Evolutionary conservation across 2,888 invertebrate species (phyloP).

Genomic region (Trachelus iudaicus): DNA sequence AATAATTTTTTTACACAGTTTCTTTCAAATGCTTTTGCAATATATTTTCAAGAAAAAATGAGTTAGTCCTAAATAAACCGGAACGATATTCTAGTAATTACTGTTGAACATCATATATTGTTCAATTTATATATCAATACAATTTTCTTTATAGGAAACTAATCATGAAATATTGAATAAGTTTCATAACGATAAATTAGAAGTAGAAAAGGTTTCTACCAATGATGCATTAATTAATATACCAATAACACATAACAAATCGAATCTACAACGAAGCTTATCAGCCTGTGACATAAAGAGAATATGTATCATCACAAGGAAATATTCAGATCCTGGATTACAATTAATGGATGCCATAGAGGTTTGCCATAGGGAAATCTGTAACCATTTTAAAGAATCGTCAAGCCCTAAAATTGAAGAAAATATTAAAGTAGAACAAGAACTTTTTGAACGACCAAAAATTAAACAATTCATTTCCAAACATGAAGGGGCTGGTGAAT

Average conservation of each 20-base stretch:
- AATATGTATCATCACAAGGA: background rate
- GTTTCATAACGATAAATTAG: background rate
- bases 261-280: background rate
- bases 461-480: background rate
- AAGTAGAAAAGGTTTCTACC: background rate
- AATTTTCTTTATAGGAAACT: background rate
- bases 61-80: background rate
- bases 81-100: background rate
- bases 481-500: conserved; percentile 21
- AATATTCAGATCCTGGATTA: background rate
- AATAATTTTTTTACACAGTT: background rate
- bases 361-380: background rate
- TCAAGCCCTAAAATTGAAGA: background rate
- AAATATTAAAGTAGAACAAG: background rate
- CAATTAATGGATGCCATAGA: background rate
- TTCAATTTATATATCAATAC: background rate
- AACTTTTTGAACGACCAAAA: background rate
- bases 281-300: background rate
- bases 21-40: background rate
- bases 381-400: background rate
- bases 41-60: background rate
- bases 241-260: background rate
- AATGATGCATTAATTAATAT: background rate
- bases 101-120: background rate
- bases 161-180: background rate